Base-by-base conservation (phyloP, 1,140 invertebrate genomes). In the Drosophila guanche region DNA sequence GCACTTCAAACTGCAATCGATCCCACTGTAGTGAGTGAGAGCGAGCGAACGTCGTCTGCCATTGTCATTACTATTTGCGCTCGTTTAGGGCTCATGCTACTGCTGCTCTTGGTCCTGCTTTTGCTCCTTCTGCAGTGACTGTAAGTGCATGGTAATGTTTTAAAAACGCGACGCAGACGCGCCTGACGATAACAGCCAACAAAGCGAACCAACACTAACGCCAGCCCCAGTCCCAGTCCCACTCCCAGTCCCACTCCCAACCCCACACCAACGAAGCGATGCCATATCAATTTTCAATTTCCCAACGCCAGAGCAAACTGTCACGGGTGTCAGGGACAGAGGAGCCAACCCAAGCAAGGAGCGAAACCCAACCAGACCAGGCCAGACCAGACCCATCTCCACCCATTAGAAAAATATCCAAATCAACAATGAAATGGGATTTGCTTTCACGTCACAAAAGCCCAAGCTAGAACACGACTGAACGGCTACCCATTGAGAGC, bases 221-320 rank as follows among this genome's bases (percentile, higher is more conserved):
- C 16, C 16, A 20, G 16, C 16, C 16, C 16, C 16, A 0, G 16
- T 20, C 6, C 3, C 33, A 37, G 3, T 4, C 8, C 33, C 33
- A 10, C 0, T 2, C 5, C 29, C 29, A 29, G 1, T 7, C n/a
- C 61, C 48, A 66, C n/a, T n/a, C n/a, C n/a, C n/a, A n/a, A n/a
- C n/a, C n/a, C n/a, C n/a, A 47, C 65, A 10, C 33, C 10, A 37
- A 37, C 33, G 33, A 67, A 54, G 70, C 70, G 66, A 76, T 76
- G 80, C 72, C 81, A 85, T 86, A 80, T 85, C 73, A 86, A 77
- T 86, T 85, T 86, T 77, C 77, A 81, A 85, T 86, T 80, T 74
- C 47, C 33, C 62, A 84, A 51, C 42, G 56, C 56, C 45, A 47
- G 57, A 79, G 65, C 81, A 59, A 66, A 84, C 57, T 84, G 79